Base-by-base conservation (phyloP, 2,888 invertebrate species). In the Drosophila stalkeri region DNA sequence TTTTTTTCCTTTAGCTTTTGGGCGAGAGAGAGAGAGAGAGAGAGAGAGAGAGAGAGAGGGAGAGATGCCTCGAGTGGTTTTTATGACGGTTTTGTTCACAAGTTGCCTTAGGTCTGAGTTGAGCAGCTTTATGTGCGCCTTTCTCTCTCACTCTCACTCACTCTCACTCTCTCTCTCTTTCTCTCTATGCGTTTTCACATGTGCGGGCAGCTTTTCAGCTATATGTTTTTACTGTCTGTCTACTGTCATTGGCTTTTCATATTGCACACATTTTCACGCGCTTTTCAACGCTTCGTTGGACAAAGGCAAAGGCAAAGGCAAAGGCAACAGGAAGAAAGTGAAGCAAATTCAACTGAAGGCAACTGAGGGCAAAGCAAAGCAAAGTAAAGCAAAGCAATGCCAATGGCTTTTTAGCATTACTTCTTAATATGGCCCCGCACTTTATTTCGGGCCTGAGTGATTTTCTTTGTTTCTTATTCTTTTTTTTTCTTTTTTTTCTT, bases 241-340 rank as follows among this genome's bases (percentile, higher is more conserved):
- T 65, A 47, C 66, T 77, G 74, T 75, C 75, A 56, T 70, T 78
- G 75, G 49, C 66, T 67, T 71, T 69, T 72, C 80, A 71, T 82
- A 69, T 66, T 85, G 79, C 77, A 87, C 86, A 88, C 88, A 87
- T 87, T 85, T 85, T 85, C 84, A 87, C 84, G 84, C 84, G 85
- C 77, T 81, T 86, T 86, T 72, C 86, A 39, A 44, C 82, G 86
- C 81, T 60, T 74, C 67, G 81, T 49, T 77, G 86, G 82, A 51
- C 80, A 81, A 72, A 46, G 65, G 46, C 43, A 62, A 18, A 59
- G 60, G n/a, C n/a, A n/a, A n/a, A n/a, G 27, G 27, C 27, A 27
- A 27, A 35, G 12, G 35, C 35, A 49, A 62, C 27, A 14, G 54
- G 47, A 59, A 46, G 31, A 27, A 27, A 27, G 27, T 27, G 27